Evolutionary conservation across 2,113 vertebrate genomes (phyloP).

Genomic region (Papio anubis): DNA sequence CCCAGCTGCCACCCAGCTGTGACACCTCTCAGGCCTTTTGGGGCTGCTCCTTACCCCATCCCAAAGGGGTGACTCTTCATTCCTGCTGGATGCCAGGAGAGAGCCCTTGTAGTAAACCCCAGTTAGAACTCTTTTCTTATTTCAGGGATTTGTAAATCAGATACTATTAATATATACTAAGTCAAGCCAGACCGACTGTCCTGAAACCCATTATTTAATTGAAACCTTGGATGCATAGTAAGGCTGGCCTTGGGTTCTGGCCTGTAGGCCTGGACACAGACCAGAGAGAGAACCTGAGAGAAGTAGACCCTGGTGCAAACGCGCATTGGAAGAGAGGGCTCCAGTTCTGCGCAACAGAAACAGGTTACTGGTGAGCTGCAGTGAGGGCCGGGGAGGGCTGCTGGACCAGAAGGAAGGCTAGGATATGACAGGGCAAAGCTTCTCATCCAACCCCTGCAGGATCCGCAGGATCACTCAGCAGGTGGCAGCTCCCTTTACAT

Average conservation of each 20-base stretch:
- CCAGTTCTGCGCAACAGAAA: neutral
- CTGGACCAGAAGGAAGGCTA: no score
- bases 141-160: neutral
- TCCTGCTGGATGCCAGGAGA: neutral
- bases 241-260: neutral
- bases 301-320: neutral
- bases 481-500: neutral
- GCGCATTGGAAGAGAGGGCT: rapidly evolving
- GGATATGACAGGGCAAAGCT: neutral
- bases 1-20: neutral
- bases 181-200: neutral
- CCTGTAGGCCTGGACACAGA: neutral
- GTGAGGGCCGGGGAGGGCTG: no score
- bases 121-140: neutral
- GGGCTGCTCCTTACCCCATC: neutral
- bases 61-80: neutral
- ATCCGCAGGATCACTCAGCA: neutral
- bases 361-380: neutral
- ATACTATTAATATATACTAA: neutral
- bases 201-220: neutral
- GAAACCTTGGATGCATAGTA: neutral
- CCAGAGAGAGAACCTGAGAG: neutral
- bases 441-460: rapidly evolving
- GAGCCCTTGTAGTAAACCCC: neutral
- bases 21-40: neutral